Base-by-base conservation (phyloP, 2,888 invertebrate genomes). In the Mesorhabditis spiculigera region DNA sequence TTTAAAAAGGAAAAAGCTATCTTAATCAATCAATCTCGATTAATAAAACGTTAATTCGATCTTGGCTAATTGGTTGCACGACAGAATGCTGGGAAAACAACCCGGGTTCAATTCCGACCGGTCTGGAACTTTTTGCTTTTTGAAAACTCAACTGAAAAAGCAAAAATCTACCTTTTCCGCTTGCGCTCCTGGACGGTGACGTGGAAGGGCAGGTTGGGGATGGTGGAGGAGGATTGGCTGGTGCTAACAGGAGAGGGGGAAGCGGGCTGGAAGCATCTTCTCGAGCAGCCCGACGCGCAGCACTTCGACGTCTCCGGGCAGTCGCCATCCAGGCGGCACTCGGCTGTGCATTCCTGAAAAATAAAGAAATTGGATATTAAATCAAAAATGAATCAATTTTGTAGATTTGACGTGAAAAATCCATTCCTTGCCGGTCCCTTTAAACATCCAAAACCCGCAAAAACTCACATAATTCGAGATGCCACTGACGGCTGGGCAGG, bases 271-370 rank as follows among this genome's bases (percentile, higher is more conserved):
- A 78, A 68, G 69, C 83, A 83, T 43, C 73, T 78, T 0, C 83
- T 63, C 13, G 70, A 73, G 72, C 83, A 83, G 10, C 83, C 85
- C 65, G 84, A 82, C 4, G 81, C 78, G 74, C 87, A 87, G 71
- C 87, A 87, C 74, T 87, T 87, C 72, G 78, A 78, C 41, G 83
- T 81, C 45, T 84, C 85, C 4, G 75, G 74, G 75, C 87, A 87
- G 71, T 87, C 86, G 4, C 82, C 81, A 75, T 87, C 87, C n/a
- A 79, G 71, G 63, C 80, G 78, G 75, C 87, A 87, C 10, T 82
- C 77, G 3, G 83, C 81, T 8, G 86, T 80, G 73, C 87, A 87
- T 69, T 87, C 87, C 80, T 81, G 71, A 4, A 75, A 28, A n/a
- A 61, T 6, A 63, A 62, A 58, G 8, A 58, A 68, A 44, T 45